Percentiles rank a stretch among this genome's conserved stretches.
Evolutionary conservation across 1,140 invertebrate species (phyloP).

Genomic region (Drosophila setifemur): DNA sequence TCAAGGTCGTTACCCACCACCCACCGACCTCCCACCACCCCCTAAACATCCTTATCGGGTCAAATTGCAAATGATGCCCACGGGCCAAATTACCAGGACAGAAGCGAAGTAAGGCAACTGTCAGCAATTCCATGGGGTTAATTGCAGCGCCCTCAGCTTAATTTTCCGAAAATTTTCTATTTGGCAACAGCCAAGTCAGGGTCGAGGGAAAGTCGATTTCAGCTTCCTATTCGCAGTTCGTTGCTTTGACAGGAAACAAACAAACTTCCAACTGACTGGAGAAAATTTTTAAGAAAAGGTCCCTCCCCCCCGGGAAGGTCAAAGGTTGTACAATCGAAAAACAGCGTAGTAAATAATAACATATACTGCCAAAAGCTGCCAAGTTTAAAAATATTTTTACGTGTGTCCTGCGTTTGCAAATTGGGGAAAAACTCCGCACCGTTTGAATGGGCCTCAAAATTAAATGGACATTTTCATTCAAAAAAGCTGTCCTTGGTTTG

Average conservation of each 20-base stretch:
- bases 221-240: conserved; percentile 52
- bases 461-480: conserved; percentile 31
- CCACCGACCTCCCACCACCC: not conserved
- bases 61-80: conserved; percentile 29
- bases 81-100: conserved; percentile 22
- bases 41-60: conserved; percentile 20
- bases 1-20: conserved; percentile 23
- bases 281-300: conserved; percentile 27
- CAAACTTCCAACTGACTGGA: conserved; percentile 48
- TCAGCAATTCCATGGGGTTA: conserved; percentile 33
- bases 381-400: no score
- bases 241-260: conserved; percentile 63
- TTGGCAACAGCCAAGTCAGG: conserved; percentile 1
- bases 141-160: conserved; percentile 29
- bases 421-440: not conserved
- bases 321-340: conserved; percentile 46
- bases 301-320: conserved; percentile 32
- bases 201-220: conserved; percentile 31
- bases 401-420: no score
- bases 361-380: no score
- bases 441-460: conserved; percentile 8
- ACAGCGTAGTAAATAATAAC: conserved; percentile 27
- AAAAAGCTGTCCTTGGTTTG: conserved; percentile 7
- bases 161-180: conserved; percentile 17
- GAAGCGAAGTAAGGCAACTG: conserved; percentile 17